Evolutionary conservation across 2,888 invertebrate genomes (phyloP).

Genomic region (Clusia tigrina): DNA sequence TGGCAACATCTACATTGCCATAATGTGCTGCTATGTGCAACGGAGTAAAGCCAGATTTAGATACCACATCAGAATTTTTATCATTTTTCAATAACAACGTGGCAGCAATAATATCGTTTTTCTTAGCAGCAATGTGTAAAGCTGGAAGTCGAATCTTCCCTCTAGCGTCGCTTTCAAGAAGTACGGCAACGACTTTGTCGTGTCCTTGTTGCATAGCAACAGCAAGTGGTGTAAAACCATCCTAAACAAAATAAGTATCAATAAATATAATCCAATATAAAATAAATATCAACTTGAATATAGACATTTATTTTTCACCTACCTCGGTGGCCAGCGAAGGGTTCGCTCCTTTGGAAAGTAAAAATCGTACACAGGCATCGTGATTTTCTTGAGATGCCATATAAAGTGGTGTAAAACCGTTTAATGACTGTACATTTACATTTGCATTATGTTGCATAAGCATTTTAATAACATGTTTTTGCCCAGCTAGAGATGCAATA

Average conservation of each 20-base stretch:
- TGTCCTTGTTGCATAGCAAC: conserved; percentile 99
- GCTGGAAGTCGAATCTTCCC: conserved; percentile 96
- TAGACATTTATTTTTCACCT: no score
- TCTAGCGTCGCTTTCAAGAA: conserved; percentile 94
- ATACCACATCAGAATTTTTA: conserved; percentile 95
- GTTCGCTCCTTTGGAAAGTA: conserved; percentile 92
- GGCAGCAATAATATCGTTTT: conserved; percentile 97
- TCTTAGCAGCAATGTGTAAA: conserved; percentile 97
- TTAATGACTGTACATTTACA: conserved; percentile 95
- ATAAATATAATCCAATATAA: not conserved
- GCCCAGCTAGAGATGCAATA: conserved; percentile 97
- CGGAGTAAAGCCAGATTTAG: conserved; percentile 97
- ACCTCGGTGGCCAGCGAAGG: conserved; percentile 97
- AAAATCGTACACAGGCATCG: conserved; percentile 88
- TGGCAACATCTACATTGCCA: conserved; percentile 94
- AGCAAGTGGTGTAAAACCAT: conserved; percentile 97
- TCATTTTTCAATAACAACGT: conserved; percentile 92
- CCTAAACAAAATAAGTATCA: no score
- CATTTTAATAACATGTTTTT: conserved; percentile 90
- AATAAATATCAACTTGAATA: not conserved
- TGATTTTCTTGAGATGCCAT: conserved; percentile 99
- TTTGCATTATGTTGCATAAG: conserved; percentile 91
- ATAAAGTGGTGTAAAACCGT: conserved; percentile 97
- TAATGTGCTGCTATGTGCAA: conserved; percentile 98
- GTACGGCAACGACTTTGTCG: conserved; percentile 94